Conservation (phyloP, 2,888 invertebrate genomes). For the Antheraea assamensis region DNA sequence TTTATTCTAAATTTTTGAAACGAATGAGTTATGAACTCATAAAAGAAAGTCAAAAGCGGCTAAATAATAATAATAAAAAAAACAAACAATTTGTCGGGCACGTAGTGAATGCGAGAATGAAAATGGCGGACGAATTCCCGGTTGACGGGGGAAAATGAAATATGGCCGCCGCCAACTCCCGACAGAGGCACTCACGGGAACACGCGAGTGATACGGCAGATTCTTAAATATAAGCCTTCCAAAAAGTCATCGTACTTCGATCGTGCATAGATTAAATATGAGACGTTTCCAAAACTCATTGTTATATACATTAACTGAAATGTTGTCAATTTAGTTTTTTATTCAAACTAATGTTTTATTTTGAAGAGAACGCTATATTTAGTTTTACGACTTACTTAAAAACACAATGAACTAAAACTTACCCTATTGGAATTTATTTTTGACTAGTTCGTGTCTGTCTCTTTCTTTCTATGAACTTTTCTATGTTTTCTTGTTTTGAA, state of each 20-base stretch:
- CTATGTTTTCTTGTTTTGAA: no score
- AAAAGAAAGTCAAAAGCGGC: neutral
- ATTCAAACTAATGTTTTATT: no score
- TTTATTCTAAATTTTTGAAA: neutral
- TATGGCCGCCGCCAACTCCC: conserved; percentile 56
- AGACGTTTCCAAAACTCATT: no score
- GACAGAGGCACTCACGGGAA: conserved; percentile 32
- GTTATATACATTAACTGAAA: neutral
- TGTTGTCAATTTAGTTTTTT: no score
- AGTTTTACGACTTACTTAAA: no score
- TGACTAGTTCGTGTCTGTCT: no score
- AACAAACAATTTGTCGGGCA: conserved; percentile 45
- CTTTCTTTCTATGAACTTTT: no score
- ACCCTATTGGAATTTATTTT: no score
- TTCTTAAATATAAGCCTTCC: conserved; percentile 13
- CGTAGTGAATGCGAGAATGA: conserved; percentile 52
- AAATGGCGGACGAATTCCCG: conserved; percentile 59
- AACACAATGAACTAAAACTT: no score
- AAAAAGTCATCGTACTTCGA: neutral
- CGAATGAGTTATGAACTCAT: neutral
- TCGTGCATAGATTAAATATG: neutral
- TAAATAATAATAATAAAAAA: conserved; percentile 39
- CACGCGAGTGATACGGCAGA: conserved; percentile 21
- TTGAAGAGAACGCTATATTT: no score
- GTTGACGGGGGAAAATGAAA: conserved; percentile 66